phyloP scores from a whole-genome alignment of 2,113 vertebrate genomes.

The Bujurquina vittata region DNA sequence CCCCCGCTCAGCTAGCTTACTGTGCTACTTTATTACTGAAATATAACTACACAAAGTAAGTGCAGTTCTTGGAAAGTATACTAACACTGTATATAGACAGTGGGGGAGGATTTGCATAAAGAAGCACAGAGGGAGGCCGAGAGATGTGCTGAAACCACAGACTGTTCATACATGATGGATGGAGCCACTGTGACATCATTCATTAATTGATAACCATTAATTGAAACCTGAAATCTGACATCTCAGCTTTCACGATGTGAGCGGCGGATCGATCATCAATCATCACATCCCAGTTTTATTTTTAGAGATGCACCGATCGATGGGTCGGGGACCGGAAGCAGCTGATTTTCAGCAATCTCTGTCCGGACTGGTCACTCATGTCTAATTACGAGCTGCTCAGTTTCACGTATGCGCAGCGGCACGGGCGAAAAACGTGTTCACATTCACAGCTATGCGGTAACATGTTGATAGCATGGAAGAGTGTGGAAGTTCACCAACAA shows the following conservation, averaged over 20 bases:
- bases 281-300: too few species aligned
- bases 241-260: accelerated
- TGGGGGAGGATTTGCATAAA: background rate
- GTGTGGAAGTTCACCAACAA: too few species aligned
- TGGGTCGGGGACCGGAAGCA: too few species aligned
- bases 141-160: background rate
- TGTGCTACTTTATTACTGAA: background rate
- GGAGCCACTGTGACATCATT: background rate
- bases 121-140: background rate
- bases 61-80: background rate
- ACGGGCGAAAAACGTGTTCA: too few species aligned
- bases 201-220: background rate
- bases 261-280: background rate
- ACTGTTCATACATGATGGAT: background rate
- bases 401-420: too few species aligned
- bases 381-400: too few species aligned
- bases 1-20: background rate
- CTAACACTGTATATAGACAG: background rate
- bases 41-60: background rate
- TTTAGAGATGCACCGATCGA: too few species aligned
- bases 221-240: accelerated
- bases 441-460: too few species aligned
- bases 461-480: too few species aligned
- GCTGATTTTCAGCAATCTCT: background rate
- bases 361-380: background rate